Percentiles rank a stretch among this genome's conserved stretches.
phyloP scores from a whole-genome alignment of 2,888 invertebrate species.

The Odontomyia ornata region DNA sequence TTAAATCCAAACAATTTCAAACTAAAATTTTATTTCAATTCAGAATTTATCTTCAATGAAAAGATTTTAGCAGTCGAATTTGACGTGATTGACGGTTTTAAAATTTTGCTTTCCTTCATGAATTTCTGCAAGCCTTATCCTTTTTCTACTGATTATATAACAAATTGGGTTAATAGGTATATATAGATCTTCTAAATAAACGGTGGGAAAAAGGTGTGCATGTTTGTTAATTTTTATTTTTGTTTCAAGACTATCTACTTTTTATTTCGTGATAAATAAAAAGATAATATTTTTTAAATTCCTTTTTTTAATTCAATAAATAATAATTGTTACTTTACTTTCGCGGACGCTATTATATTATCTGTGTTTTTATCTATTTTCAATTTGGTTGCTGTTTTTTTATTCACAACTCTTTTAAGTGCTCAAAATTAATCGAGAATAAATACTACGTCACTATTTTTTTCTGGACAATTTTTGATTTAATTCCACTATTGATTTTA shows the following conservation, averaged over 20 bases:
- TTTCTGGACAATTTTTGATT: neutral
- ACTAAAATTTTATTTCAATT: no score
- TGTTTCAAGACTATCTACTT: conserved; percentile 19
- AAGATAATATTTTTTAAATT: conserved; percentile 20
- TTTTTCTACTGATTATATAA: no score
- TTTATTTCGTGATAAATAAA: conserved; percentile 34
- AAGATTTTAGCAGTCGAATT: no score
- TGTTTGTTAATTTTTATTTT: conserved; percentile 32
- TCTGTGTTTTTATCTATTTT: neutral
- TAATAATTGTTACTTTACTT: no score
- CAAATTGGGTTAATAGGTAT: neutral
- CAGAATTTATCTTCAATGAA: no score
- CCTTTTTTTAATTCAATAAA: no score
- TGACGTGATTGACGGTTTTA: no score
- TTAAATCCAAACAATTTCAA: no score
- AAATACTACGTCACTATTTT: conserved; percentile 16
- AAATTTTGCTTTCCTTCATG: no score
- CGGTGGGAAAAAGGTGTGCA: neutral
- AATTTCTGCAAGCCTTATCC: no score
- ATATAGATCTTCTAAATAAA: neutral
- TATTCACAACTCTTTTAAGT: no score
- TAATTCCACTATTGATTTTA: neutral
- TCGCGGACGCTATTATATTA: neutral
- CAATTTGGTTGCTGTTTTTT: neutral
- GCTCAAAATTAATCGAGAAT: neutral